Base-by-base conservation (phyloP, 2,797 vertebrate genomes). In the Sphenodon punctatus region DNA sequence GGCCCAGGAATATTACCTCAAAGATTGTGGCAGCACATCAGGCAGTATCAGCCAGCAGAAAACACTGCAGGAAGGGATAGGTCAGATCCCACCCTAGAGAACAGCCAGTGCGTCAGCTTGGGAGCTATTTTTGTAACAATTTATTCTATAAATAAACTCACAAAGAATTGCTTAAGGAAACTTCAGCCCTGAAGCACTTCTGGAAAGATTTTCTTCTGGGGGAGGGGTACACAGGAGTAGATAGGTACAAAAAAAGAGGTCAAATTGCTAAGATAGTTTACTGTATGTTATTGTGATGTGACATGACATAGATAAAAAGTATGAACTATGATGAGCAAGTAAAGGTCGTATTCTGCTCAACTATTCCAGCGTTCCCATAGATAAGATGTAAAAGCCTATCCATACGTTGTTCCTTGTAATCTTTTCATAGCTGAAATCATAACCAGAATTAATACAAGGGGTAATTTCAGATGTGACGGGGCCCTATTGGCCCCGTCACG, bases 131-230 rank as follows among this genome's bases (percentile, higher is more conserved):
- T 87, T 72, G 74, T 89, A 83, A 58, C 78, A 65, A 25, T 58
- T 73, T 81, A 27, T 15, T 87, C 92, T 89, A 87, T 87, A 95
- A 95, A 95, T 92, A 95, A 68, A 68, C 51, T 80, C 85, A 87
- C 2, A 16, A 93, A 90, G 55, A 93, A 84, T 65, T 94, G 92
- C 82, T 90, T 75, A 85, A 92, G 93, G 90, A 93, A 80, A 92
- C 81, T 89, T 84, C 77, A 91, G 78, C 65, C 88, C 88, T 43
- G 85, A 74, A 23, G 69, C 49, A 87, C 60, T 77, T 89, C 80
- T 90, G 67, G 64, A 89, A 92, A 88, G 56, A 61, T 86, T 78
- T 77, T 82, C 87, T 85, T 38, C 82, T 30, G 2, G 45, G 77
- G 73, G 59, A 82, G 0, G 2, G 22, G 41, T 43, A 8, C 78